Evolutionary conservation across 2,113 vertebrate genomes (phyloP).

Genomic region (Zosterops pallidus): DNA sequence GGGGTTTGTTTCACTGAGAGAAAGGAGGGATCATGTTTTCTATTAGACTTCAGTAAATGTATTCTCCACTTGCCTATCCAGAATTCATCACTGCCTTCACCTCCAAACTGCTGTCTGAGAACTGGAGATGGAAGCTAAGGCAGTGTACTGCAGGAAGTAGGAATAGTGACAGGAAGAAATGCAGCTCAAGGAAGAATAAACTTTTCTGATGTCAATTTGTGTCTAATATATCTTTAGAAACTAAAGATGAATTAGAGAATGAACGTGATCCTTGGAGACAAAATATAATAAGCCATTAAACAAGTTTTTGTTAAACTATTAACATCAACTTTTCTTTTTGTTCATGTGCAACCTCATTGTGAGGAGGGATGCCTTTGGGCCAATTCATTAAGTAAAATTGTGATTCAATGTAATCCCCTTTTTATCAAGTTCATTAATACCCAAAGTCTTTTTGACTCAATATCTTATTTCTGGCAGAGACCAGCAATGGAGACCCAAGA

Average conservation of each 20-base stretch:
- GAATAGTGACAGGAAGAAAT: not conserved
- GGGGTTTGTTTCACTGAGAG: not conserved
- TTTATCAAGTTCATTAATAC: not conserved
- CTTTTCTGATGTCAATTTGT: not conserved
- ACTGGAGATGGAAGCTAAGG: not conserved
- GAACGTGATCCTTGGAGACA: not conserved
- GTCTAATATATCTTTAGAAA: not conserved
- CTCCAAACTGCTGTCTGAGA: not conserved
- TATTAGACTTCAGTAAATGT: not conserved
- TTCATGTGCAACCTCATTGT: not conserved
- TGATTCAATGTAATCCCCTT: not conserved
- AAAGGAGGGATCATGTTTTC: not conserved
- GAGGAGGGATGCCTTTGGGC: not conserved
- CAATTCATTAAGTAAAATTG: not conserved
- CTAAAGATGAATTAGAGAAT: not conserved
- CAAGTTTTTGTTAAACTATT: not conserved
- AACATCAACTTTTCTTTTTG: not conserved
- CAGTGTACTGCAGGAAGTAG: not conserved
- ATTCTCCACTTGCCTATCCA: not conserved
- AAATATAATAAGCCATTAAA: not conserved
- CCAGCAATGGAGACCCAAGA: not conserved
- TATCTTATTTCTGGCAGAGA: not conserved
- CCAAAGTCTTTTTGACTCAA: not conserved
- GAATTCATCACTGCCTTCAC: not conserved
- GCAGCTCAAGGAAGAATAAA: not conserved